These are phyloP conservation scores for Lasioglossum vierecki DNA, from an alignment of 2,888 invertebrate species.

Conservation along the genomic window DNA sequence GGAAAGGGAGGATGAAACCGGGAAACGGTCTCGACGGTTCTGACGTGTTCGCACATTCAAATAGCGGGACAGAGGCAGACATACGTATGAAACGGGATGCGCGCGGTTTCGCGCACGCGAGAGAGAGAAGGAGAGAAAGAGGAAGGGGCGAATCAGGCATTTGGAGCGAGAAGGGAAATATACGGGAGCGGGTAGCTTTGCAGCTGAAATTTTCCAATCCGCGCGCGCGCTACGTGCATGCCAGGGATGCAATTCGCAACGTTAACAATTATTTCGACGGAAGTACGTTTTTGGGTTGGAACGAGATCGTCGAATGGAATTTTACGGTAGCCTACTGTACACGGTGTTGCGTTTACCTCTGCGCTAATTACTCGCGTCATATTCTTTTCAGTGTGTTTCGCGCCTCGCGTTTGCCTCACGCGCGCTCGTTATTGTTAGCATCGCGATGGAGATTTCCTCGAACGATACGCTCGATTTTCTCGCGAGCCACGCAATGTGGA, in stretches of 20 bases:
- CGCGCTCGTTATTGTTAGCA: neutral
- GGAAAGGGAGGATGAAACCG: neutral
- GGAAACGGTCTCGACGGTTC: constrained; percentile 26
- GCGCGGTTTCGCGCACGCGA: constrained; percentile 15
- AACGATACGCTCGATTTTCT: neutral
- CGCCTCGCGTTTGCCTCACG: neutral
- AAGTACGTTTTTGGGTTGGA: constrained; percentile 63
- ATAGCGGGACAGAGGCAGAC: constrained; percentile 17
- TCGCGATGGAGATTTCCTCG: neutral
- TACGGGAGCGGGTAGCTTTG: constrained; percentile 19
- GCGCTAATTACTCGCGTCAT: constrained; percentile 35
- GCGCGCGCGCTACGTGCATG: constrained; percentile 48
- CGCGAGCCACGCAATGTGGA: neutral
- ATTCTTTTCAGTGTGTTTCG: constrained; percentile 1
- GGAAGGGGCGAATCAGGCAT: neutral
- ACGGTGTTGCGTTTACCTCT: constrained; percentile 12
- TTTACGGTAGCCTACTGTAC: constrained; percentile 49
- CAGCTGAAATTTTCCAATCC: constrained; percentile 64
- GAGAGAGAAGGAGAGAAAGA: neutral
- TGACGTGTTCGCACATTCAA: constrained; percentile 32
- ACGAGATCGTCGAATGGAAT: constrained; percentile 60
- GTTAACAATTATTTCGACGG: constrained; percentile 69
- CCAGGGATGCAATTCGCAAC: constrained; percentile 69
- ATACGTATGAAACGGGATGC: constrained; percentile 10
- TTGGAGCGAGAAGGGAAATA: neutral